phyloP scores from a whole-genome alignment of 2,888 invertebrate genomes.

The Dynastes maya region DNA sequence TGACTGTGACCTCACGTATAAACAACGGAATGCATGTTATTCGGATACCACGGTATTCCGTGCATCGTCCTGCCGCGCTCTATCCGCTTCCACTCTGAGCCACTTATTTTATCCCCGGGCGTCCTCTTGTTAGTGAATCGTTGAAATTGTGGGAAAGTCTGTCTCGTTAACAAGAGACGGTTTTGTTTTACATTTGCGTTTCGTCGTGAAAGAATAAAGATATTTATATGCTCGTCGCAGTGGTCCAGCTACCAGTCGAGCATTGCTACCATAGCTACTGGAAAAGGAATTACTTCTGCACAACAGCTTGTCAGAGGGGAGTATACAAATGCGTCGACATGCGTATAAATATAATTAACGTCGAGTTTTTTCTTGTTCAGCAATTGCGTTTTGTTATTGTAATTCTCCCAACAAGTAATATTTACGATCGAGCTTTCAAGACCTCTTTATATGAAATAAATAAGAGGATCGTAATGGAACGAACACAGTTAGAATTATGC shows the following conservation, averaged over 20 bases:
- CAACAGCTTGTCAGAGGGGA: constrained; percentile 33
- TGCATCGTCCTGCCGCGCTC: constrained; percentile 5
- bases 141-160: constrained; percentile 59
- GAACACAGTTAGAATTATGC: too few relatives aligned
- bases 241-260: constrained; percentile 16
- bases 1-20: constrained; percentile 58
- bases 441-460: background rate
- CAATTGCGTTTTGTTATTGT: constrained; percentile 30
- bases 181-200: constrained; percentile 53
- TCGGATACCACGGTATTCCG: constrained; percentile 40
- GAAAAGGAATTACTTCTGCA: constrained; percentile 45
- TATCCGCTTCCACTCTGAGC: constrained; percentile 22
- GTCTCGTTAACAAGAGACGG: constrained; percentile 55
- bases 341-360: constrained; percentile 46
- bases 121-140: constrained; percentile 58
- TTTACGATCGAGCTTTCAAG: background rate
- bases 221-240: constrained; percentile 37
- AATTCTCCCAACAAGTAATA: constrained; percentile 1
- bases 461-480: background rate
- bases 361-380: constrained; percentile 37
- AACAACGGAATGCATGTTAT: constrained; percentile 55
- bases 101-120: constrained; percentile 55
- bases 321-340: constrained; percentile 26
- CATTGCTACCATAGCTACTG: constrained; percentile 43
- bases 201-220: constrained; percentile 49